Conservation (phyloP, 2,888 invertebrate genomes). For the Mesochorus sp. region DNA sequence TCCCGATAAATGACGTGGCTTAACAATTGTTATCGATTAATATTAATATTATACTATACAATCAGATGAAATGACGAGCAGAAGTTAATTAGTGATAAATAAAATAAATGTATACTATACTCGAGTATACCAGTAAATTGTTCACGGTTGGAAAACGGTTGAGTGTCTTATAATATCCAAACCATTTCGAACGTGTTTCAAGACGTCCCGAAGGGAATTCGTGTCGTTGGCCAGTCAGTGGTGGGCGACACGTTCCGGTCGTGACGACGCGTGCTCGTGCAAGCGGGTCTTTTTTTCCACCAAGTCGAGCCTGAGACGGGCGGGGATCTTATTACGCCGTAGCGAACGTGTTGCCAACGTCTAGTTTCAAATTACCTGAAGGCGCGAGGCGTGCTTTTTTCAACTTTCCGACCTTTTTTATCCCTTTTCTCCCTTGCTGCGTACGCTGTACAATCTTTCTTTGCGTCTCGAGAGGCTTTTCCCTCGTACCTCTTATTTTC, state of each 20-base stretch:
- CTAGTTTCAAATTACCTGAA: conserved; percentile 69
- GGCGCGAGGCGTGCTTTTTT: conserved; percentile 42
- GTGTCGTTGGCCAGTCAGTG: conserved; percentile 41
- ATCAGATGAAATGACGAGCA: too few relatives aligned
- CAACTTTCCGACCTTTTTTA: conserved; percentile 20
- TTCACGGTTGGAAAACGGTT: background rate
- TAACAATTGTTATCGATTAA: too few relatives aligned
- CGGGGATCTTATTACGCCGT: conserved; percentile 70
- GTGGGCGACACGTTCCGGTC: conserved; percentile 49
- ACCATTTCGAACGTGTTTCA: background rate
- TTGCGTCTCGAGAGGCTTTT: conserved; percentile 41
- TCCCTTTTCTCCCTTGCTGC: conserved; percentile 5
- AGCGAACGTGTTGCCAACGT: conserved; percentile 67
- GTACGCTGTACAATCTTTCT: background rate
- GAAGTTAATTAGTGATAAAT: too few relatives aligned
- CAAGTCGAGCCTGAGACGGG: conserved; percentile 60
- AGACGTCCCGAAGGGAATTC: background rate
- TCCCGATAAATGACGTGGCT: too few relatives aligned
- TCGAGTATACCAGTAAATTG: too few relatives aligned
- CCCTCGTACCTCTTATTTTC: conserved; percentile 32
- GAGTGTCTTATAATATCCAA: background rate
- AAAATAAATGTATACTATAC: too few relatives aligned
- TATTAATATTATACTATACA: too few relatives aligned
- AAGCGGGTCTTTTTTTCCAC: conserved; percentile 54
- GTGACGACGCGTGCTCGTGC: conserved; percentile 55